A percentile compares a stretch with the other conserved stretches of the same genome.
Evolutionary conservation across 2,113 vertebrate species (phyloP).

Genomic region (Gila orcuttii): DNA sequence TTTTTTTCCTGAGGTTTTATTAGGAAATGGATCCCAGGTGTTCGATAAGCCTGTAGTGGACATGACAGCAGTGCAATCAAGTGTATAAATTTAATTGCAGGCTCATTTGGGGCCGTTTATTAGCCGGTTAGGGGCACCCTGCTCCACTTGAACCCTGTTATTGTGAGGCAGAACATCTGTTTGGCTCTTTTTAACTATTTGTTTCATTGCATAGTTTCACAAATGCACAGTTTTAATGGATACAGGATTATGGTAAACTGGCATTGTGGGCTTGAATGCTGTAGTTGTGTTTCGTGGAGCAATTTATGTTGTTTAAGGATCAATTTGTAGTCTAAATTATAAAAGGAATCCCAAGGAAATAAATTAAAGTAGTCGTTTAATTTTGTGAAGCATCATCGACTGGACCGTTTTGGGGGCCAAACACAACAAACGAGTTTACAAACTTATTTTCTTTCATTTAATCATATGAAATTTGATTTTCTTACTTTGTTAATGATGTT

Average conservation of each 20-base stretch:
- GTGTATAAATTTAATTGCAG: slow-evolving; percentile 86
- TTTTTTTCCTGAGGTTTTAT: slow-evolving; percentile 70
- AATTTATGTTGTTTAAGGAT: slow-evolving; percentile 39
- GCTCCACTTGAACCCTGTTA: slow-evolving; percentile 83
- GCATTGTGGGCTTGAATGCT: slow-evolving; percentile 45
- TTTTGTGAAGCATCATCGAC: slow-evolving; percentile 8
- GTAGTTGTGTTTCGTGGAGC: slow-evolving; percentile 42
- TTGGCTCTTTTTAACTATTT: slow-evolving; percentile 76
- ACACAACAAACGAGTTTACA: not conserved
- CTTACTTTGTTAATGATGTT: not conserved
- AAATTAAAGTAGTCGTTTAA: not conserved
- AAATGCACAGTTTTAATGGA: slow-evolving; percentile 61
- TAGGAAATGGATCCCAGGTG: slow-evolving; percentile 83
- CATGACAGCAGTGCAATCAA: slow-evolving; percentile 85
- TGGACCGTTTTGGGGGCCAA: not conserved
- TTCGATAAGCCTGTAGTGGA: slow-evolving; percentile 83
- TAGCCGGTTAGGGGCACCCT: slow-evolving; percentile 81
- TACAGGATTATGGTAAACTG: slow-evolving; percentile 62
- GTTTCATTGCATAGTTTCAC: slow-evolving; percentile 70
- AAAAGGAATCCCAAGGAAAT: not conserved
- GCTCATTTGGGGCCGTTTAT: slow-evolving; percentile 84
- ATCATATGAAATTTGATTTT: not conserved
- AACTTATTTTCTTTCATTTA: not conserved
- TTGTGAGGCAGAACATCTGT: slow-evolving; percentile 81
- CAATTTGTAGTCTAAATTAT: slow-evolving; percentile 1